These are phyloP conservation scores for Phoxinus dragarum DNA, from an alignment of 2,797 vertebrate species.

Conservation along the genomic window DNA sequence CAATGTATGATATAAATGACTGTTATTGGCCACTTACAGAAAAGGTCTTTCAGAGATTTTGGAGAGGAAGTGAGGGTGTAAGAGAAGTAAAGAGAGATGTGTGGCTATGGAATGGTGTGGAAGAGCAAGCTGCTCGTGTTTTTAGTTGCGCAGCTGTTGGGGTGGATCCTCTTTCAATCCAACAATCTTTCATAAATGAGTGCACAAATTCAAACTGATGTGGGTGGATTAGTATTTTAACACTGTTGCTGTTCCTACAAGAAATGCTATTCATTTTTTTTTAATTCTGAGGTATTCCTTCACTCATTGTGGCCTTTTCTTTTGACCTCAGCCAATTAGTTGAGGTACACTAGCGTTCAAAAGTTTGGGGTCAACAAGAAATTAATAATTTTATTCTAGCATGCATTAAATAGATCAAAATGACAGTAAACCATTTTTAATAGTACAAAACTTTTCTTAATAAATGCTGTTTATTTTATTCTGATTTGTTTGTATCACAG, in stretches of 20 bases:
- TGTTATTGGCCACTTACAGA: slow-evolving; percentile 8
- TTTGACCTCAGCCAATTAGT: not conserved
- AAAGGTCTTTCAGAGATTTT: not conserved
- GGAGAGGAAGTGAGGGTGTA: not conserved
- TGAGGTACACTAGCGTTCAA: not conserved
- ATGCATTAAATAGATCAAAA: not conserved
- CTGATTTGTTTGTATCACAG: not conserved
- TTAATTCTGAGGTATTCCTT: not conserved
- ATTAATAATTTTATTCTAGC: not conserved
- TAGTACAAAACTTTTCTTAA: no score
- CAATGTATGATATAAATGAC: not conserved
- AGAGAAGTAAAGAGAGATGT: slow-evolving; percentile 3
- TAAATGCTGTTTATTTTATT: not conserved
- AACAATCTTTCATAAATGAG: not conserved
- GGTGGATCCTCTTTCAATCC: slow-evolving; percentile 25
- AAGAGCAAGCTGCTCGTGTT: not conserved
- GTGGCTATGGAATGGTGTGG: not conserved
- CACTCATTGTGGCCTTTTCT: not conserved
- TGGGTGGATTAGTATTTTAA: not conserved
- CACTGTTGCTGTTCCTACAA: not conserved
- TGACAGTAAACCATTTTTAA: not conserved
- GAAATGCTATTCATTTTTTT: not conserved
- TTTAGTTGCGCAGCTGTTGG: slow-evolving; percentile 28
- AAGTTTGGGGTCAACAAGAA: not conserved
- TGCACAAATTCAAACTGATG: not conserved